Evolutionary conservation across 2,888 invertebrate genomes (phyloP).

Genomic region (Caenorhabditis drosophilae): DNA sequence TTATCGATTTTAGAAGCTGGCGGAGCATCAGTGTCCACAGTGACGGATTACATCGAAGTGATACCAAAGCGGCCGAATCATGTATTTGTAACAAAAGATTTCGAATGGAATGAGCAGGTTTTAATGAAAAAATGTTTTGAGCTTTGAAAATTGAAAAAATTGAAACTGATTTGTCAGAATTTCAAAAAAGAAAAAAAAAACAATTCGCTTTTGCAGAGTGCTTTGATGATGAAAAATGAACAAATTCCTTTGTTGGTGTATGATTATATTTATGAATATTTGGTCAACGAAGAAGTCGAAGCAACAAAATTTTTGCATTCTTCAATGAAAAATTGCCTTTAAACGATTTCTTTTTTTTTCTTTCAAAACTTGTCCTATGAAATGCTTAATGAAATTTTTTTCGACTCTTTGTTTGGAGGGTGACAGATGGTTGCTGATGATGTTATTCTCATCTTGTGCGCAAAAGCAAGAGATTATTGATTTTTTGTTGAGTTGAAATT

Average conservation of each 20-base stretch:
- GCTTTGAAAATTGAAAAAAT: not conserved
- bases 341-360: not conserved
- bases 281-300: constrained; percentile 10
- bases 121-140: not conserved
- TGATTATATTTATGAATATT: constrained; percentile 26
- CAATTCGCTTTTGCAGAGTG: constrained; percentile 30
- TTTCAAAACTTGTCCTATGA: too few species aligned
- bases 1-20: constrained; percentile 24
- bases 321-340: not conserved
- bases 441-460: too few species aligned
- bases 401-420: too few species aligned
- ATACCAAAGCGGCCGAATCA: constrained; percentile 5
- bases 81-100: constrained; percentile 16
- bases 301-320: constrained; percentile 6
- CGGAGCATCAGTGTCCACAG: constrained; percentile 10
- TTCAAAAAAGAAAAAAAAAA: too few species aligned
- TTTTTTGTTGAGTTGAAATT: too few species aligned
- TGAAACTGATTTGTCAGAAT: not conserved
- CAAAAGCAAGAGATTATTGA: too few species aligned
- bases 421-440: too few species aligned
- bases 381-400: too few species aligned
- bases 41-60: constrained; percentile 22
- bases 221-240: constrained; percentile 12
- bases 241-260: constrained; percentile 9
- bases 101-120: constrained; percentile 29